Base-by-base conservation (phyloP, 2,113 vertebrate genomes). In the Cichladusa arquata region DNA sequence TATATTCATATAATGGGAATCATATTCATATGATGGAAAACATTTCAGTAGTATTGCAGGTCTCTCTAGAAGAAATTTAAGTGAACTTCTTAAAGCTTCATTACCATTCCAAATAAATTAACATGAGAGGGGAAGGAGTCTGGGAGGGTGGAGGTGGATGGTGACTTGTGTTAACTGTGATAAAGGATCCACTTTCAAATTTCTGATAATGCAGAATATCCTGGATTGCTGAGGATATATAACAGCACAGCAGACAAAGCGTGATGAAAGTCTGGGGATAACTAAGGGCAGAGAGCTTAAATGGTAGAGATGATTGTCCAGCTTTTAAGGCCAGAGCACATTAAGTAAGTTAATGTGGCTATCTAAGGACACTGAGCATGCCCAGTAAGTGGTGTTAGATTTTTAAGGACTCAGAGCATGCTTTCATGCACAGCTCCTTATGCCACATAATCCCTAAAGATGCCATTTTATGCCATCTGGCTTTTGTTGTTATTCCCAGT, bases 391-490 rank as follows among this genome's bases (percentile, higher is more conserved):
- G 54, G 40, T 69, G 76, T 77, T 96, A 95, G 88, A 79, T 71
- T 93, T 92, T 97, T 97, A 93, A 93, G 96, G 96, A 97, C 96
- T 97, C 97, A 76, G 86, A 97, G 92, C 79, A 95, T 93, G 96
- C 93, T 97, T 97, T 97, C 92, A 60, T 95, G 84, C 61, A 69
- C 45, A 96, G 96, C 92, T 96, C 96, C 93, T 96, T 97, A 96
- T 96, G 96, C 96, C 96, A 97, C 96, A 96, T 97, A 98, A 98
- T 98, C 96, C 96, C 95, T 97, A 96, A 97, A 97, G 96, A 98
- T 96, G 96, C 95, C 97, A 97, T 97, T 98, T 96, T 98, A 96
- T 96, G 95, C 98, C 98, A 98, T 98, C 97, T 98, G 98, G 97
- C 97, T 97, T 97, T 94, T 96, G 97, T 97, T 97, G 92, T 97